A percentile compares a stretch with the other conserved stretches of the same genome.
phyloP scores from a whole-genome alignment of 2,113 vertebrate genomes.

The Phaethon lepturus region DNA sequence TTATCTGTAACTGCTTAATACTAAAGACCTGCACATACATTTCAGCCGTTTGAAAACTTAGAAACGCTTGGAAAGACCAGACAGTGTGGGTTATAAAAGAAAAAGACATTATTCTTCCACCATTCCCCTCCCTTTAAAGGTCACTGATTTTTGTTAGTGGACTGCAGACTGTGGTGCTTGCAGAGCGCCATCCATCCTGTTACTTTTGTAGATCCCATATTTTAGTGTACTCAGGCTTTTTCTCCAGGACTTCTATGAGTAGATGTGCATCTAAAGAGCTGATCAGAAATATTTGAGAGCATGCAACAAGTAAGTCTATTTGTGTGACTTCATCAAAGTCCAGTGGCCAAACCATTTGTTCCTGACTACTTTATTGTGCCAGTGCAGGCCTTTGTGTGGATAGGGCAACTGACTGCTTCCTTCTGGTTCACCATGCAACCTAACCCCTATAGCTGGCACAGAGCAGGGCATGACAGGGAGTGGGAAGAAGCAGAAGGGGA shows the following conservation, averaged over 20 bases:
- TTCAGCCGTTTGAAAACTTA: not conserved
- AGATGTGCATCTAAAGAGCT: not conserved
- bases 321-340: not conserved
- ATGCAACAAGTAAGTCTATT: not conserved
- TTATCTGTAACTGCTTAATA: not conserved
- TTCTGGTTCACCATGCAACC: not conserved
- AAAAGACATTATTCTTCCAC: not conserved
- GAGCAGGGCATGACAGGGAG: not conserved
- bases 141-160: not conserved
- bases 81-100: not conserved
- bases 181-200: not conserved
- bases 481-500: not conserved
- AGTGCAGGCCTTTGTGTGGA: fast-evolving
- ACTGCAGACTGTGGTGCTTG: not conserved
- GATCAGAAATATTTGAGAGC: not conserved
- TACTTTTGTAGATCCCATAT: not conserved
- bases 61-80: not conserved
- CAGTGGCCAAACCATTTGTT: not conserved
- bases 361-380: not conserved
- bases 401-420: not conserved
- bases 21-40: not conserved
- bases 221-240: not conserved
- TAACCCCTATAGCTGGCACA: not conserved
- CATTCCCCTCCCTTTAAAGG: not conserved
- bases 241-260: not conserved